phyloP scores from a whole-genome alignment of 2,888 invertebrate species.

The Drosophila tripunctata region DNA sequence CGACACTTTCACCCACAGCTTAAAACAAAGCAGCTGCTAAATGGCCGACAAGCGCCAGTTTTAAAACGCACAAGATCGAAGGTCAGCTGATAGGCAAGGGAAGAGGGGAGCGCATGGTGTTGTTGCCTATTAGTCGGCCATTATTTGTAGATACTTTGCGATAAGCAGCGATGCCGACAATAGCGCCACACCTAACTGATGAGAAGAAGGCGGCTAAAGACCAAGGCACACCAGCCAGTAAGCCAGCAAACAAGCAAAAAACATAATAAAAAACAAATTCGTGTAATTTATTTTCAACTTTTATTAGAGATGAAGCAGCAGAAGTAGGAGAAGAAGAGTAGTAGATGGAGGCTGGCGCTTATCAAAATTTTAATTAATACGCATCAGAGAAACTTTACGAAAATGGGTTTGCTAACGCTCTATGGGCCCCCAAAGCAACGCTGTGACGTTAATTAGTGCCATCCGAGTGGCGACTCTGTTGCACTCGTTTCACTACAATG shows the following conservation, averaged over 20 bases:
- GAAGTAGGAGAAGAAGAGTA: not conserved
- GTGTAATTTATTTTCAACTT: slow-evolving; percentile 76
- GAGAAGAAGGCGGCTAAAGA: slow-evolving; percentile 31
- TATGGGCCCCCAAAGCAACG: slow-evolving; percentile 59
- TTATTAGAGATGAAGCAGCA: slow-evolving; percentile 50
- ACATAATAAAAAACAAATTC: slow-evolving; percentile 56
- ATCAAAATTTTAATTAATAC: slow-evolving; percentile 80
- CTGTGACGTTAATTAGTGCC: slow-evolving; percentile 73
- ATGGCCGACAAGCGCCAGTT: slow-evolving; percentile 43
- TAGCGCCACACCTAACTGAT: slow-evolving; percentile 72
- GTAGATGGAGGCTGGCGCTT: slow-evolving; percentile 47
- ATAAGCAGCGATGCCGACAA: slow-evolving; percentile 64
- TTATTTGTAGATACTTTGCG: slow-evolving; percentile 77
- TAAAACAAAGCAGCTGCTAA: slow-evolving; percentile 53
- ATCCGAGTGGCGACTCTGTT: slow-evolving; percentile 73
- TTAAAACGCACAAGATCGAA: slow-evolving; percentile 29
- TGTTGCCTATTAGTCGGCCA: slow-evolving; percentile 71
- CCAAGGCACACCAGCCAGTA: slow-evolving; percentile 14
- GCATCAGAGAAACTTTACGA: slow-evolving; percentile 75
- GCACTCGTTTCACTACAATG: slow-evolving; percentile 54
- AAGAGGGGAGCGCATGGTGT: slow-evolving; percentile 34
- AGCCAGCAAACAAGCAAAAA: slow-evolving; percentile 9
- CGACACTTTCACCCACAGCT: slow-evolving; percentile 58
- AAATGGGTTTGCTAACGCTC: slow-evolving; percentile 65
- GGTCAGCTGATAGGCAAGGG: not conserved